Evolutionary conservation across 2,797 vertebrate genomes (phyloP).

Genomic region (Fratercula arctica): DNA sequence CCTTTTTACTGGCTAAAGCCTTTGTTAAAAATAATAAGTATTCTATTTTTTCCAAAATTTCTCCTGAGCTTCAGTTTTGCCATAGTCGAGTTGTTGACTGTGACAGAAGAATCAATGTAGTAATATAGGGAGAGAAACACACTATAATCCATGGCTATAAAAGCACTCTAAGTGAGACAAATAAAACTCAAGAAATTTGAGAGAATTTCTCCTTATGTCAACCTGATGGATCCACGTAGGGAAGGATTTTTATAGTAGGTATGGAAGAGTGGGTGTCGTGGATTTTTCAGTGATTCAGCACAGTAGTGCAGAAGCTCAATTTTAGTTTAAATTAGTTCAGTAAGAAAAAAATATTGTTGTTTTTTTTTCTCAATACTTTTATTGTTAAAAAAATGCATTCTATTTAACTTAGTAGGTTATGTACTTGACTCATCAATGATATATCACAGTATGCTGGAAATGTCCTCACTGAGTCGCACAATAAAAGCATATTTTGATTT

Average conservation of each 20-base stretch:
- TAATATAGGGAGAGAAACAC: neutral
- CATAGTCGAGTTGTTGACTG: neutral
- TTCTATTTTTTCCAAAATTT: neutral
- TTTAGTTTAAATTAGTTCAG: neutral
- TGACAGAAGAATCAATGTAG: neutral
- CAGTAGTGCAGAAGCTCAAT: neutral
- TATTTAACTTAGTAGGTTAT: neutral
- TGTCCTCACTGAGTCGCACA: neutral
- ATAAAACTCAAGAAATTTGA: neutral
- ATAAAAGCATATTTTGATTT: neutral
- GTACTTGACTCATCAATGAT: neutral
- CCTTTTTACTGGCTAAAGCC: neutral
- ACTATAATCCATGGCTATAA: neutral
- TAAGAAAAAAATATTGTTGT: neutral
- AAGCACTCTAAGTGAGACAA: neutral
- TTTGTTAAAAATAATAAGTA: neutral
- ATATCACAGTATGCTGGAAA: neutral
- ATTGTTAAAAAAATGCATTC: neutral
- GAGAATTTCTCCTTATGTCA: neutral
- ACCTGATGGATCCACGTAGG: neutral
- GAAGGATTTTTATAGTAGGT: neutral
- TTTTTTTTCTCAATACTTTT: neutral
- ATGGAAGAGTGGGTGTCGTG: neutral
- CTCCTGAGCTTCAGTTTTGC: neutral
- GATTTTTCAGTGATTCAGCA: neutral